Conservation (phyloP, 2,113 vertebrate species). For the Percopsis transmontana region DNA sequence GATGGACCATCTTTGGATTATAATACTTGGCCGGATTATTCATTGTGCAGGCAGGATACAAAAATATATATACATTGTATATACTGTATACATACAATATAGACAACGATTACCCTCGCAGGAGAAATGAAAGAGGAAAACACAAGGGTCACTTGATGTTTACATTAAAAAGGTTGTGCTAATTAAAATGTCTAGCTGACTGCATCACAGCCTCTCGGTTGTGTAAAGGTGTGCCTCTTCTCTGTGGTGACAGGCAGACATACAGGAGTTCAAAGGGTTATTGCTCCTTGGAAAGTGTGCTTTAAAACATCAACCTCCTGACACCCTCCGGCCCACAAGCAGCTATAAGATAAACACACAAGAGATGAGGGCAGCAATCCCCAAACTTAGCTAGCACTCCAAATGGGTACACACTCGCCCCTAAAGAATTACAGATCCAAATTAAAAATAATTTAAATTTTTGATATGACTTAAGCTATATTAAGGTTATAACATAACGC, state of each 20-base stretch:
- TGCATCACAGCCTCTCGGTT: conserved; percentile 52
- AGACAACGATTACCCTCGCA: conserved; percentile 10
- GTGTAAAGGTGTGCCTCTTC: conserved; percentile 65
- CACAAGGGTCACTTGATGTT: conserved; percentile 24
- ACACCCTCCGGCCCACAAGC: background rate
- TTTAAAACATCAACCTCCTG: conserved; percentile 48
- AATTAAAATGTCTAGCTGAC: conserved; percentile 42
- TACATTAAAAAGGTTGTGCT: conserved; percentile 61
- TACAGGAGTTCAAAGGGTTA: conserved; percentile 53
- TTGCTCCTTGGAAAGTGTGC: conserved; percentile 60
- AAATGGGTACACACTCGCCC: too few relatives aligned
- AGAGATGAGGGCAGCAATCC: background rate
- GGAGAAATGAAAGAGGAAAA: conserved; percentile 4
- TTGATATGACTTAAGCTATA: too few relatives aligned
- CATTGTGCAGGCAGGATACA: conserved; percentile 70
- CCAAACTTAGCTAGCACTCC: too few relatives aligned
- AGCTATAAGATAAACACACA: conserved; percentile 1
- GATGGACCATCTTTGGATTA: conserved; percentile 59
- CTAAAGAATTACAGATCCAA: too few relatives aligned
- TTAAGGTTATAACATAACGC: too few relatives aligned
- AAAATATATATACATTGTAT: conserved; percentile 54
- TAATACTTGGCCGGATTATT: conserved; percentile 72
- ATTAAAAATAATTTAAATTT: too few relatives aligned
- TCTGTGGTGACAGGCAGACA: conserved; percentile 59
- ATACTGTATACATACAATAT: conserved; percentile 39